Evolutionary conservation across 2,888 invertebrate genomes (phyloP), one percentile per base, ranked within the genome.

Genomic region (Drosophila koepferae): DNA sequence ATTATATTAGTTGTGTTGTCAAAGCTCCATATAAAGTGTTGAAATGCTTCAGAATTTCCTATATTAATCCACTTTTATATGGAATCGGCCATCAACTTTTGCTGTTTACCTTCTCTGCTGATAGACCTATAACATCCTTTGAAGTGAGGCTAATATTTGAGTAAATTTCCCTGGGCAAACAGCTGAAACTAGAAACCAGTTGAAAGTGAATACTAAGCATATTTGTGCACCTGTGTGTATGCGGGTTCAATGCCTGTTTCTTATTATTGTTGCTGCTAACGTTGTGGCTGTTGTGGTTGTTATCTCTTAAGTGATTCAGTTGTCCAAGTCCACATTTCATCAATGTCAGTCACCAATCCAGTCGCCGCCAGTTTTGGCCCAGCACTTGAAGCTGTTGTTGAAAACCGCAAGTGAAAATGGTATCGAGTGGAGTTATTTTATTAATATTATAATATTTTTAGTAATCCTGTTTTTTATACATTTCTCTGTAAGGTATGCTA

Each of bases 251-350:
- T 71, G 76, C 68, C 55, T 69, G 51, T 46, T 59, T 54, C 61
- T 20, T 54, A 28, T 12, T 49, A 31, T 31, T 48, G 46, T 48
- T 46, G 46, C 20, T 49, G 31, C n/a, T n/a, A 41, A 16, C 14
- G 40, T 40, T 16, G 40, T 6, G 38, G 38, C 20, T 48, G 23
- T 43, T 67, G 67, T 38, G 14, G 28, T 43, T 67, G 68, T 40
- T 51, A 51, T 51, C 59, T 58, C 46, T 59, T 61, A 54, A 68
- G 70, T 70, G 72, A 65, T 74, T 67, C 62, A 65, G 63, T 74
- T 70, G 74, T 67, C 71, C 82, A 86, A 76, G 77, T 81, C 77
- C 72, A 72, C 70, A 88, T 81, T 51, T 51, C 51, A 74, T 80
- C 84, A 86, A 69, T 86, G 82, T 78, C 60, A 70, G 58, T 49